Percentiles rank a stretch among this genome's conserved stretches.
phyloP scores from a whole-genome alignment of 2,797 vertebrate genomes.

The Lepidocolaptes lacrymiger region DNA sequence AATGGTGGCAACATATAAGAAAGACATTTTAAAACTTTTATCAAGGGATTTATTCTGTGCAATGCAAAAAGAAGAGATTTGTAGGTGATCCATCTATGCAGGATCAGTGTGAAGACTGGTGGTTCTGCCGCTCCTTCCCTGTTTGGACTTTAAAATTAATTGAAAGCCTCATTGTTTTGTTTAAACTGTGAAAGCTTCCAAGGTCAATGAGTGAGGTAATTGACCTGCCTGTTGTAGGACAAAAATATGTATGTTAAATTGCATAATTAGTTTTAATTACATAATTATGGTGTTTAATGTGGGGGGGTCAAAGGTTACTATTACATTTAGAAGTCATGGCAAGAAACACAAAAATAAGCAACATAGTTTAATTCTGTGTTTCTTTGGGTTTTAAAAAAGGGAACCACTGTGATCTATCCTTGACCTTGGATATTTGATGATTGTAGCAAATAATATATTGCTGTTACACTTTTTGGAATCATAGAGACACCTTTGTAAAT shows the following conservation, averaged over 20 bases:
- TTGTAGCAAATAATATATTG: constrained; percentile 73
- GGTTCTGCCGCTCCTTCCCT: constrained; percentile 48
- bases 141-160: constrained; percentile 75
- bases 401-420: constrained; percentile 76
- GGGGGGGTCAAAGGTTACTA: constrained; percentile 88
- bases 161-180: constrained; percentile 88
- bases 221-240: constrained; percentile 83
- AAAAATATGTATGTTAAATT: constrained; percentile 88
- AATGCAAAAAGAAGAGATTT: not conserved
- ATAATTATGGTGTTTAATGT: constrained; percentile 94
- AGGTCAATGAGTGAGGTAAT: constrained; percentile 89
- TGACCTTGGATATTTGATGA: constrained; percentile 82
- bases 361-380: constrained; percentile 72
- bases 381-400: constrained; percentile 70
- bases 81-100: not conserved
- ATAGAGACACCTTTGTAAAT: constrained; percentile 83
- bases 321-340: constrained; percentile 85
- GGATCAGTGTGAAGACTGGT: not conserved
- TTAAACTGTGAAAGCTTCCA: constrained; percentile 86
- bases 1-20: not conserved
- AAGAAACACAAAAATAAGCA: constrained; percentile 75
- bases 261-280: constrained; percentile 97
- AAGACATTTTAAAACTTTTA: not conserved
- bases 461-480: constrained; percentile 59
- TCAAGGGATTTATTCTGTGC: not conserved